Evolutionary conservation across 2,888 invertebrate genomes (phyloP), one percentile per base, ranked within the genome.

Genomic region (Trissolcus japonicus): DNA sequence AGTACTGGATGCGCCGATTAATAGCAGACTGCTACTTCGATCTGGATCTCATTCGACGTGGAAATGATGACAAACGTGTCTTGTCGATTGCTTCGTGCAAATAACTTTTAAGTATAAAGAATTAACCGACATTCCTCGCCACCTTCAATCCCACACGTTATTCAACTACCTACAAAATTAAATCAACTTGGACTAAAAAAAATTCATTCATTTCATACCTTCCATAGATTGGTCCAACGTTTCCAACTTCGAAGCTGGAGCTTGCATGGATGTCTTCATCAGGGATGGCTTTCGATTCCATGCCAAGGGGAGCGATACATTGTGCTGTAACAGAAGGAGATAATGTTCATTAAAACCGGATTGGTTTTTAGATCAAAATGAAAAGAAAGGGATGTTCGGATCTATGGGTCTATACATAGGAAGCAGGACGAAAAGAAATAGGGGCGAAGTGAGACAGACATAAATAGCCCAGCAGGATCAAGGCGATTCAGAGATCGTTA

Each of bases 141-240:
- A 35, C 6, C 35, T 35, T 35, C 35, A 35, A 35, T 35, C 35
- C 11, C 35, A 9, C 4, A 25, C 25, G 19, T 19, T 19, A 25
- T 25, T 25, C 25, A 25, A 25, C 25, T 6, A 9, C 35, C 35
- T 35, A 35, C n/a, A 35, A 11, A 35, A 7, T 35, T 35, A 35
- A 35, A 35, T 35, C 9, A 35, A 35, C 1, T 35, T 7, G 1
- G 0, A 35, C 2, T 11, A 2, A 11, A 35, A 9, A 35, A 35
- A 11, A 25, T 48, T 48, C 4, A 16, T 35, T 35, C 11, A 1
- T 9, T 11, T 83, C 91, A 89, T 90, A 96, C 96, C 97, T 93
- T 90, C 94, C 95, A 87, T 95, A 94, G 85, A 94, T 94, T 56
- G 96, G 95, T 81, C 96, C 96, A 78, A 96, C 96, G 88, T 94